Base-by-base conservation (phyloP, 1,140 invertebrate species). In the Drosophila jambulina region DNA sequence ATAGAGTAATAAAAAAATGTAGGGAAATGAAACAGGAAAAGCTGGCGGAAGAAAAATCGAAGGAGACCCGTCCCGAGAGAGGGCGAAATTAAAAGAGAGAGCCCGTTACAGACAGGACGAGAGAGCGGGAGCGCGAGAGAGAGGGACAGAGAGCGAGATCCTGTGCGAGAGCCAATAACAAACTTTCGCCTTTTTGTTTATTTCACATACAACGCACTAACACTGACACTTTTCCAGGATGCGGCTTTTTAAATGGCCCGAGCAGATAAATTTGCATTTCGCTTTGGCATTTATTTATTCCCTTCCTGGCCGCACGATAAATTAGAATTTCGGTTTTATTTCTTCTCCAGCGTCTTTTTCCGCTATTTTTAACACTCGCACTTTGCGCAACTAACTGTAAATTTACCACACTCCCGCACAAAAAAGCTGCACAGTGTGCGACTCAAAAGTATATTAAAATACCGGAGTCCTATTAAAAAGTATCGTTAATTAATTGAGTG, bases 181-280 rank as follows among this genome's bases (percentile, higher is more conserved):
- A 87, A 87, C 77, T 83, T 88, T 86, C 86, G 75, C 80, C 83
- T 70, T 88, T 80, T 87, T 84, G 77, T 88, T 87, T 88, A 70
- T 87, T 80, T 87, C 77, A 46, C 67, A 71, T 34, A 63, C 75
- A 78, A 48, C 21, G 51, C 53, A 36, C 29, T 27, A 29, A 42
- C 72, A 75, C 70, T 23, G 29, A 53, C 72, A 77, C 60, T 77
- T 75, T 74, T 59, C 79, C 72, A 87, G 84, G 84, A 87, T 87
- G 84, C 84, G 84, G 84, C 84, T 45, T 86, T 86, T 86, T 54
- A 60, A 61, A 70, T 40, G 48, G 45, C 49, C 75, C 42, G 25
- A 54, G 17, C 54, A 42, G 13, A 38, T 53, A 38, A 45, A 54
- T 56, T 54, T 59, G 27, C 29, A 77, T 77, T 77, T 69, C 29